Evolutionary conservation across 2,888 invertebrate genomes (phyloP), one percentile per base, ranked within the genome.

Genomic region (Lasioglossum malachurum): DNA sequence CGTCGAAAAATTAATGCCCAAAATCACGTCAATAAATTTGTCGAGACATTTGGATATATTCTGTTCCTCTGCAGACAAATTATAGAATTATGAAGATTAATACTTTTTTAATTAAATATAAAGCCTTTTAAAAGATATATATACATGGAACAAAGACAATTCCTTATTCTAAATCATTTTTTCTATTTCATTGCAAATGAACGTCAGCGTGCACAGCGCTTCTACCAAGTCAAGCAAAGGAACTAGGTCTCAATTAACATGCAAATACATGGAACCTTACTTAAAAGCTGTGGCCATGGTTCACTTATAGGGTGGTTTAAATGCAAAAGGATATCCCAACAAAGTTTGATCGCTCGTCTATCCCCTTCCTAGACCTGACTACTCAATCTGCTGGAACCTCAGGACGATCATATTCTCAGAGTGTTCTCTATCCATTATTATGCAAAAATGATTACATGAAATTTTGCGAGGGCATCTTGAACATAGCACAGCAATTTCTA

Each of bases 391-490:
- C 12, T n/a, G 12, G 46, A 31, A 79, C 72, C 49, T 2, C 75
- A 57, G 79, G 71, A 69, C 67, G 53, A 84, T 84, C 78, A 79
- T 72, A 57, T 46, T 16, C 73, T 69, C 73, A 38, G 75, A 78
- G 60, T 31, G 27, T 35, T 31, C 35, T 2, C 19, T n/a, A n/a
- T 64, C 57, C 41, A 73, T 78, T 78, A 79, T 67, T 67, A 78
- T 71, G 44, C 75, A 27, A 35, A 75, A 78, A 64, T 16, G 64
- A 64, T 64, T 16, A 1, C 64, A 31, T 31, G 31, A 64, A 16
- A 31, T 64, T 64, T 64, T 64, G 44, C 31, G 31, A 7, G 8
- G 64, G 64, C 31, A 7, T 64, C 31, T 16, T 31, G 31, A 31
- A 31, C 64, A 2, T 16, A 5, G 16, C 64, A 16, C 19, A 16